These are phyloP conservation scores for Dromiciops gliroides DNA, from an alignment of 2,113 vertebrate genomes.

Conservation along the genomic window DNA sequence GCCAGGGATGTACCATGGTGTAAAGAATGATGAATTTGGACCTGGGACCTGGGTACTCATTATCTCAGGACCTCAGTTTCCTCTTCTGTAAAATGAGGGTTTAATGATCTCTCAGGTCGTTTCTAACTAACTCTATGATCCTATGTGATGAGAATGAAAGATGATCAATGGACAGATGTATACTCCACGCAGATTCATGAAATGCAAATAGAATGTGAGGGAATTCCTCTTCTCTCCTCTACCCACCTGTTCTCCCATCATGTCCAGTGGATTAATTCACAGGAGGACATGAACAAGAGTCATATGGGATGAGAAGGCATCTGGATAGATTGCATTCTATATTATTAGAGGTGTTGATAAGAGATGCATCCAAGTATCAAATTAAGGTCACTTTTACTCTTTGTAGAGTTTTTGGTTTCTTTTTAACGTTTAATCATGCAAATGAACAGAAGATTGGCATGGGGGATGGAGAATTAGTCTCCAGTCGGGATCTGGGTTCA, in stretches of 20 bases:
- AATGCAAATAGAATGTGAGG: neutral
- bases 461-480: neutral
- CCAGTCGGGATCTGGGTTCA: neutral
- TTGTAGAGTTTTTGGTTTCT: neutral
- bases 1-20: neutral
- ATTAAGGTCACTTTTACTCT: neutral
- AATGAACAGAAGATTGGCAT: neutral
- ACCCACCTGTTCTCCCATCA: neutral
- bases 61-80: neutral
- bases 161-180: neutral
- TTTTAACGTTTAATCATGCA: neutral
- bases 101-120: neutral
- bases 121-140: neutral
- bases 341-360: too few species aligned
- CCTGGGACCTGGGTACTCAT: neutral
- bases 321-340: neutral
- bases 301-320: neutral
- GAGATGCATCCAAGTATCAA: too few species aligned
- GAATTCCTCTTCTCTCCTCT: neutral
- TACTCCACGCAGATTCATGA: neutral
- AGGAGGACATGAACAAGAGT: neutral
- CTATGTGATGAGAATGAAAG: neutral
- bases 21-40: neutral
- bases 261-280: neutral
- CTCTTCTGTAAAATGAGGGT: neutral